Percentiles rank a stretch among this genome's conserved stretches.
These are phyloP conservation scores for Myiothlypis coronata DNA, from an alignment of 2,797 vertebrate species.

Conservation along the genomic window DNA sequence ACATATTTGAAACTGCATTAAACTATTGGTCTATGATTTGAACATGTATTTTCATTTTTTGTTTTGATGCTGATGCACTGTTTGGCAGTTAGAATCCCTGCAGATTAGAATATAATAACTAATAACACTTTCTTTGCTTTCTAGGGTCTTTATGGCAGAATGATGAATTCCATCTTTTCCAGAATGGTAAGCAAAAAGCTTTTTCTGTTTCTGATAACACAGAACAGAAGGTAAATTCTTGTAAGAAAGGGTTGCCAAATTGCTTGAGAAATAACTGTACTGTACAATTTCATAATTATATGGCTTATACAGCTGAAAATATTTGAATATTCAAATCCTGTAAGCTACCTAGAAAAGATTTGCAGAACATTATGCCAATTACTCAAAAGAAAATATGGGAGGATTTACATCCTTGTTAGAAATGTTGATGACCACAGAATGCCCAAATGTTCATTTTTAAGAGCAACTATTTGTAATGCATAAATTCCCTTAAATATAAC, in stretches of 20 bases:
- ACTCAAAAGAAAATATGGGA: slow-evolving; percentile 20
- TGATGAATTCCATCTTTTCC: slow-evolving; percentile 73
- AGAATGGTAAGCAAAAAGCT: slow-evolving; percentile 75
- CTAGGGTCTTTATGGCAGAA: slow-evolving; percentile 73
- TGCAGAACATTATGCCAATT: slow-evolving; percentile 19
- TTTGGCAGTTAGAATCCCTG: slow-evolving; percentile 66
- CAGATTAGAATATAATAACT: slow-evolving; percentile 72
- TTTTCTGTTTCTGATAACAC: slow-evolving; percentile 69
- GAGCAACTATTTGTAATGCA: slow-evolving; percentile 39
- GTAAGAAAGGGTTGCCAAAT: slow-evolving; percentile 50
- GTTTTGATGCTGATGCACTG: slow-evolving; percentile 62
- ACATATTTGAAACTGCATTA: slow-evolving; percentile 18
- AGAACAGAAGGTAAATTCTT: slow-evolving; percentile 50
- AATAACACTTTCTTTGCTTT: slow-evolving; percentile 77
- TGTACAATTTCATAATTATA: slow-evolving; percentile 66
- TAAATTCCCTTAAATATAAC: slow-evolving; percentile 37
- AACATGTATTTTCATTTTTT: slow-evolving; percentile 56
- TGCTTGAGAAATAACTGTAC: slow-evolving; percentile 62
- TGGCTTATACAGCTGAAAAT: slow-evolving; percentile 55
- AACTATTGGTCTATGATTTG: slow-evolving; percentile 58
- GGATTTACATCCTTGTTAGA: slow-evolving; percentile 42
- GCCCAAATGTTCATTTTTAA: slow-evolving; percentile 47
- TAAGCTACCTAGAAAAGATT: slow-evolving; percentile 58
- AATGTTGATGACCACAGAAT: slow-evolving; percentile 35
- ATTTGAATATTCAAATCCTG: slow-evolving; percentile 68